These are phyloP conservation scores for Sitta carolinensis DNA, from an alignment of 2,797 vertebrate species.

Conservation along the genomic window DNA sequence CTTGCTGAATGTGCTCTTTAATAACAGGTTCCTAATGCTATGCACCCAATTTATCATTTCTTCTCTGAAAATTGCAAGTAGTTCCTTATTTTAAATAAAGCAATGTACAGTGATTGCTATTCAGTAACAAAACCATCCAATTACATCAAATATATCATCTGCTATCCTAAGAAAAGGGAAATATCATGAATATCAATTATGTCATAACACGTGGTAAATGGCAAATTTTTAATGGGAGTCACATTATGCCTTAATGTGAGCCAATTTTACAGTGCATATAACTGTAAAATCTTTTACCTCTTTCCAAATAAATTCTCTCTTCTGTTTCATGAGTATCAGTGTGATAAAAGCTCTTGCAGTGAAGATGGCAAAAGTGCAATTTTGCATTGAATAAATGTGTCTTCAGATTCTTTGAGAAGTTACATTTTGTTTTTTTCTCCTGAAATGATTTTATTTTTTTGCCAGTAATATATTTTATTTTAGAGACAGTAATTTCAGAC, in stretches of 20 bases:
- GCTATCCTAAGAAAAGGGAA: not conserved
- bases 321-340: not conserved
- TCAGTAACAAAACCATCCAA: not conserved
- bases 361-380: not conserved
- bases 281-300: constrained; percentile 21
- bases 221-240: constrained; percentile 43
- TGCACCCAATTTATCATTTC: not conserved
- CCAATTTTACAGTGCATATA: constrained; percentile 34
- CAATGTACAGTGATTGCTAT: not conserved
- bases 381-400: not conserved
- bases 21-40: not conserved
- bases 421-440: not conserved
- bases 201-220: constrained; percentile 29
- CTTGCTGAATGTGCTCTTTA: constrained; percentile 4
- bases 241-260: constrained; percentile 20
- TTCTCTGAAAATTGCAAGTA: not conserved
- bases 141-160: constrained; percentile 20
- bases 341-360: not conserved
- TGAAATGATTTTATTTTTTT: not conserved
- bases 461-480: not conserved
- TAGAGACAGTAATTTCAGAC: not conserved
- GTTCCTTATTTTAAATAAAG: not conserved
- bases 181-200: constrained; percentile 27
- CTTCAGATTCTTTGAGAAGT: not conserved
- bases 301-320: constrained; percentile 22